Evolutionary conservation across 2,797 vertebrate species (phyloP), one percentile per base, ranked within the genome.

Genomic region (Protonibea diacanthus): DNA sequence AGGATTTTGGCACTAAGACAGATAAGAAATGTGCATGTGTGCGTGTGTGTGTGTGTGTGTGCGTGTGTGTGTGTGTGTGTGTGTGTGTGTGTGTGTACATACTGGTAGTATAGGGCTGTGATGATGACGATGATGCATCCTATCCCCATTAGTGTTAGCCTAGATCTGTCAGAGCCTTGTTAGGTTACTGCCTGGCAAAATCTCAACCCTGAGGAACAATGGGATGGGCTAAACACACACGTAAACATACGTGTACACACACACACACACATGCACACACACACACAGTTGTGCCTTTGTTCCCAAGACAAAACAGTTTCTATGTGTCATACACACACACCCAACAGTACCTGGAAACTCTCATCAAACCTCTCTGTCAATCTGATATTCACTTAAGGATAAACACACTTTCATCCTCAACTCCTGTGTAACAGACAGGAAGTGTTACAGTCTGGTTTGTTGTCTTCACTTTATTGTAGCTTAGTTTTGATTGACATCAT

Each of bases 111-210:
- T 56, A 81, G 59, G 53, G 71, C 78, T 87, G 82, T 68, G 86
- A 85, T 91, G 87, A 89, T 86, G 87, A 77, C 71, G 79, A 85
- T 90, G 90, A 93, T 90, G 88, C 82, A 86, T 90, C 86, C 88
- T 91, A 89, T 91, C 91, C 90, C 89, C 94, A 90, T 94, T 94
- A 95, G 92, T 87, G 91, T 94, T 94, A 95, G 91, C 95, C 95
- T 86, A 95, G 93, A 95, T 95, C 89, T 94, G 94, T 96, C 94
- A 95, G 76, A 88, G 84, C 69, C 74, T 88, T 75, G 88, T 85
- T 91, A 85, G 90, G 85, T 89, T 87, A 88, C 76, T 87, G 87
- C 82, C 78, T 89, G 78, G 86, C 75, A 90, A 89, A 91, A 88
- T 83, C 76, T 82, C 82, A 88, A 84, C 90, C 89, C 90, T 71